Evolutionary conservation across 2,888 invertebrate genomes (phyloP).

Genomic region (Catocala sponsa): DNA sequence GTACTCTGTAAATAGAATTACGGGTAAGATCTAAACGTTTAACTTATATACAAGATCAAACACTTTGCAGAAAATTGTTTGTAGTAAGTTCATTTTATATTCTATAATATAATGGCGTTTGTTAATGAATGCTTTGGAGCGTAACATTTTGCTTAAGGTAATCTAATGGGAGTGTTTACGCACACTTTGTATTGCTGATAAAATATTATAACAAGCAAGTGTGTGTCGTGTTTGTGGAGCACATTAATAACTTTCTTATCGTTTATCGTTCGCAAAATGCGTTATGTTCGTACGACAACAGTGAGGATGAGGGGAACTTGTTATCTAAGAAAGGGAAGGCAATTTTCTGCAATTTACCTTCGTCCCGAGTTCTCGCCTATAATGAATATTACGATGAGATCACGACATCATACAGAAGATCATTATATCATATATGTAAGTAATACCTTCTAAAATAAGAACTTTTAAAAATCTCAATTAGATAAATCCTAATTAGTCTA

Average conservation of each 20-base stretch:
- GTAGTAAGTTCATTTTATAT: slow-evolving; percentile 7
- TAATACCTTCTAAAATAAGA: too few species aligned
- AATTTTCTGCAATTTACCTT: slow-evolving; percentile 72
- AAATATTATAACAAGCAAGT: slow-evolving; percentile 36
- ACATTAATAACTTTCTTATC: slow-evolving; percentile 48
- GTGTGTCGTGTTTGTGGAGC: slow-evolving; percentile 25
- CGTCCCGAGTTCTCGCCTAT: slow-evolving; percentile 54
- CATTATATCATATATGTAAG: too few species aligned
- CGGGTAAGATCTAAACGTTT: slow-evolving; percentile 5
- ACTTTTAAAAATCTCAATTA: too few species aligned
- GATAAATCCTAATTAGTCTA: too few species aligned
- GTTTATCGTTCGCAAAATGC: slow-evolving; percentile 47
- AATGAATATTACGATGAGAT: slow-evolving; percentile 49
- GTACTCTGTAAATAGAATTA: slow-evolving; percentile 15
- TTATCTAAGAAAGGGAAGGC: slow-evolving; percentile 61
- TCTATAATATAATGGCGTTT: slow-evolving; percentile 13
- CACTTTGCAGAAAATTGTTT: background rate
- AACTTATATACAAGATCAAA: background rate
- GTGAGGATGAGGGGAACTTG: slow-evolving; percentile 54
- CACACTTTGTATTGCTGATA: slow-evolving; percentile 32
- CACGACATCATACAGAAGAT: slow-evolving; percentile 13
- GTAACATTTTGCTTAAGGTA: slow-evolving; percentile 36
- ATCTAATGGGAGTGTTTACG: slow-evolving; percentile 33
- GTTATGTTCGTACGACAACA: slow-evolving; percentile 48
- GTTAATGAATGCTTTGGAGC: slow-evolving; percentile 22